A percentile compares a stretch with the other conserved stretches of the same genome.
Evolutionary conservation across 2,888 invertebrate genomes (phyloP).

Genomic region (Lepidonotus clava): DNA sequence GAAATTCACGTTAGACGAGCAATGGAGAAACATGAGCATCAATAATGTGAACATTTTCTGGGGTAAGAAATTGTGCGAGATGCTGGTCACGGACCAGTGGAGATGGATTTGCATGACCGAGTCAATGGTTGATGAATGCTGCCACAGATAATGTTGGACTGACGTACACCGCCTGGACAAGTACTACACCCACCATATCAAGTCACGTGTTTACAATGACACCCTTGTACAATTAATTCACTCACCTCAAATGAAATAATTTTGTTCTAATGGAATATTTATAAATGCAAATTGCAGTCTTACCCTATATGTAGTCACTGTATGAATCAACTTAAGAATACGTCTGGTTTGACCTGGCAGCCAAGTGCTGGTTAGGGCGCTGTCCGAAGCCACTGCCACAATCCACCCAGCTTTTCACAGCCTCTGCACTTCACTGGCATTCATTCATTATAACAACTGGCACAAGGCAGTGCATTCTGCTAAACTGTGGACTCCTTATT

Average conservation of each 20-base stretch:
- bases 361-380: not conserved
- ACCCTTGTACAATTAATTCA: not conserved
- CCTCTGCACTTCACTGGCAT: not conserved
- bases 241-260: conserved; percentile 1
- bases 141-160: not conserved
- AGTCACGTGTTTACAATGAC: no score
- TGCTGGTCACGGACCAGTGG: conserved; percentile 14
- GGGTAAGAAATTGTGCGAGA: not conserved
- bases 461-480: not conserved
- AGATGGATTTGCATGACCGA: not conserved
- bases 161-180: not conserved
- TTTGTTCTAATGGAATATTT: not conserved
- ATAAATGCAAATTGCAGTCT: conserved; percentile 1
- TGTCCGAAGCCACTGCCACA: not conserved
- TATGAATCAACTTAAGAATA: not conserved
- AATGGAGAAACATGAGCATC: not conserved
- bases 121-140: not conserved
- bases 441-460: not conserved
- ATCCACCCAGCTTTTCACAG: not conserved
- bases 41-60: not conserved
- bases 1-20: not conserved
- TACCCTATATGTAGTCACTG: conserved; percentile 15
- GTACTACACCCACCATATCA: not conserved
- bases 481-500: not conserved
- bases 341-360: not conserved